A percentile compares a stretch with the other conserved stretches of the same genome.
phyloP scores from a whole-genome alignment of 1,140 invertebrate genomes.

The Cydia strobilella region DNA sequence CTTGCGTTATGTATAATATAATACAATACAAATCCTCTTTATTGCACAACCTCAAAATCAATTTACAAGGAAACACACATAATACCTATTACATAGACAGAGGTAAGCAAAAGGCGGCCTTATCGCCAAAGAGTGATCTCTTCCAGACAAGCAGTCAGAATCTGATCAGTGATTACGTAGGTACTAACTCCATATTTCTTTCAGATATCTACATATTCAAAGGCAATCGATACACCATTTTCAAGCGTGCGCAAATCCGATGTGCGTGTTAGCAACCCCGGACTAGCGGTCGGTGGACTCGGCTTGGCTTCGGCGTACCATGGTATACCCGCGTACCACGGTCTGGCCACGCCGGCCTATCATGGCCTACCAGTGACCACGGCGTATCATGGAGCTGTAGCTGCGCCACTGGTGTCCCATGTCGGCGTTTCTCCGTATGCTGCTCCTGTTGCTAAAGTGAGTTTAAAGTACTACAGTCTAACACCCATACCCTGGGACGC shows the following conservation, averaged over 20 bases:
- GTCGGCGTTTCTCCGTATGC: conserved; percentile 67
- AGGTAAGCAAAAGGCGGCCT: too few relatives aligned
- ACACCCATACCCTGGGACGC: too few relatives aligned
- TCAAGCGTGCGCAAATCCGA: conserved; percentile 84
- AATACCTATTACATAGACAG: too few relatives aligned
- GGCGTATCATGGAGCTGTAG: conserved; percentile 57
- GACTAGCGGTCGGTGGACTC: conserved; percentile 58
- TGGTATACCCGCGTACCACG: conserved; percentile 36
- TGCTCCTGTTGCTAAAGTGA: conserved; percentile 59
- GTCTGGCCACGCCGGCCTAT: conserved; percentile 34
- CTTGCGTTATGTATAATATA: too few relatives aligned
- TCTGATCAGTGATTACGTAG: too few relatives aligned
- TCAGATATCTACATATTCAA: conserved; percentile 83
- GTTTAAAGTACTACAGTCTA: too few relatives aligned
- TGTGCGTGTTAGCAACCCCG: conserved; percentile 83
- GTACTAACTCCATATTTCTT: conserved; percentile 34
- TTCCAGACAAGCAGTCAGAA: too few relatives aligned
- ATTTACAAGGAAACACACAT: too few relatives aligned
- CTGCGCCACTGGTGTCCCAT: conserved; percentile 78
- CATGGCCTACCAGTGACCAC: conserved; percentile 33
- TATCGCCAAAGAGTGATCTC: too few relatives aligned
- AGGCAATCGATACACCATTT: conserved; percentile 85
- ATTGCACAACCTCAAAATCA: too few relatives aligned
- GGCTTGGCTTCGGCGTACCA: conserved; percentile 47
- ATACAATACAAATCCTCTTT: too few relatives aligned